These are phyloP conservation scores for Anoplopoma fimbria DNA, from an alignment of 2,113 vertebrate genomes.

Conservation along the genomic window DNA sequence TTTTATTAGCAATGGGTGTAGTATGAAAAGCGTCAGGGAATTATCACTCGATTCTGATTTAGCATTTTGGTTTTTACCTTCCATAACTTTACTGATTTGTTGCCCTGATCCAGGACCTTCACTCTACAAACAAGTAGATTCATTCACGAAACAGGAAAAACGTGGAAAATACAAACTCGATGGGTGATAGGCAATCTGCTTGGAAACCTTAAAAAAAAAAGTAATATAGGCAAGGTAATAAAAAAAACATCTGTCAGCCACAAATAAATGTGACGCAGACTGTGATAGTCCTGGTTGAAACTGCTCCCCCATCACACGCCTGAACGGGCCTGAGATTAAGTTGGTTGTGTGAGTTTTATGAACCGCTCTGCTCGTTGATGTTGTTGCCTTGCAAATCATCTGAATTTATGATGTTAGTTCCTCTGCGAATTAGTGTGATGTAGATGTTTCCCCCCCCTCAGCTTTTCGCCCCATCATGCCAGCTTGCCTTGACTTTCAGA, in stretches of 20 bases:
- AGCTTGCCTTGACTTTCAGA: slow-evolving; percentile 46
- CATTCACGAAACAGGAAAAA: neutral
- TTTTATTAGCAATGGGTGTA: neutral
- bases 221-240: neutral
- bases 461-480: slow-evolving; percentile 24
- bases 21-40: neutral
- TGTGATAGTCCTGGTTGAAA: neutral
- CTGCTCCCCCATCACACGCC: neutral
- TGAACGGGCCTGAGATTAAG: slow-evolving; percentile 23
- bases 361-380: slow-evolving; percentile 18
- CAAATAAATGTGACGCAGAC: neutral
- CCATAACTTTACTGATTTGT: neutral
- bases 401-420: slow-evolving; percentile 45
- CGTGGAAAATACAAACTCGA: neutral
- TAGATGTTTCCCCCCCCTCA: slow-evolving; percentile 48
- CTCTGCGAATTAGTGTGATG: slow-evolving; percentile 57
- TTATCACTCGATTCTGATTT: neutral
- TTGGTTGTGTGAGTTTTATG: slow-evolving; percentile 20
- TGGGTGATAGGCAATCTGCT: neutral
- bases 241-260: neutral
- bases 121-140: neutral
- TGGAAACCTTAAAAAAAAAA: neutral
- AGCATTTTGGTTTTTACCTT: neutral
- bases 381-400: slow-evolving; percentile 49
- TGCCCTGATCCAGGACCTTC: neutral